Evolutionary conservation across 2,797 vertebrate species (phyloP).

Genomic region (Pipistrellus pipistrellus): DNA sequence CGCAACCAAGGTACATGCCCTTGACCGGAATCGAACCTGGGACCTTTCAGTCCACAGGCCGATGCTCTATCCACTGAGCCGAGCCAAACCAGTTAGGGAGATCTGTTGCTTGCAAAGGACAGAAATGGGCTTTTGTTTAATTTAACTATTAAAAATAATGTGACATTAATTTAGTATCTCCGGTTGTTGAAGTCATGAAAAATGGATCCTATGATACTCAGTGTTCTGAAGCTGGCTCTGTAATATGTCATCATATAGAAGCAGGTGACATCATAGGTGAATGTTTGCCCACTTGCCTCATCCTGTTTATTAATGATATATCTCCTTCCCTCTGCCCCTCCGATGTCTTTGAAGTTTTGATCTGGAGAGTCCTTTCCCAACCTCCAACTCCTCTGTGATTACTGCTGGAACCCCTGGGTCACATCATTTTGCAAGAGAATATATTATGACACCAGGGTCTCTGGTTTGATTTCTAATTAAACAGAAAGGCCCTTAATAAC

Average conservation of each 20-base stretch:
- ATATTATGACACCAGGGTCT: conserved; percentile 64
- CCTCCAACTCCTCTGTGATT: conserved; percentile 30
- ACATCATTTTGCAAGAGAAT: conserved; percentile 53
- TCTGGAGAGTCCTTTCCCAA: conserved; percentile 9
- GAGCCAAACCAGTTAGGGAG: too few species aligned
- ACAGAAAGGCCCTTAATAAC: conserved; percentile 48
- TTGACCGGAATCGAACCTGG: too few species aligned
- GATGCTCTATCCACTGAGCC: too few species aligned
- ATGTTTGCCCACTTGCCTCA: conserved; percentile 39
- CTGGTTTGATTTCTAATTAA: conserved; percentile 70
- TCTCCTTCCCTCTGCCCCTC: conserved; percentile 20
- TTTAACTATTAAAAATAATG: conserved; percentile 21
- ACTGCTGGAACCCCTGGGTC: conserved; percentile 31
- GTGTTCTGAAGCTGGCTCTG: not conserved
- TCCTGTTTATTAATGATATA: conserved; percentile 1
- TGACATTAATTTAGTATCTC: conserved; percentile 1
- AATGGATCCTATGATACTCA: not conserved
- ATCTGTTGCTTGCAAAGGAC: not conserved
- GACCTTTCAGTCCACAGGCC: too few species aligned
- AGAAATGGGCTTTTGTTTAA: not conserved
- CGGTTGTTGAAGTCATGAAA: not conserved
- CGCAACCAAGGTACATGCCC: too few species aligned
- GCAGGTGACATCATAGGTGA: conserved; percentile 68
- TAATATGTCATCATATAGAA: conserved; percentile 16
- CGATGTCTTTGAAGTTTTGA: conserved; percentile 54